These are phyloP conservation scores for Oophaga pumilio DNA, from an alignment of 2,113 vertebrate genomes.

Conservation along the genomic window DNA sequence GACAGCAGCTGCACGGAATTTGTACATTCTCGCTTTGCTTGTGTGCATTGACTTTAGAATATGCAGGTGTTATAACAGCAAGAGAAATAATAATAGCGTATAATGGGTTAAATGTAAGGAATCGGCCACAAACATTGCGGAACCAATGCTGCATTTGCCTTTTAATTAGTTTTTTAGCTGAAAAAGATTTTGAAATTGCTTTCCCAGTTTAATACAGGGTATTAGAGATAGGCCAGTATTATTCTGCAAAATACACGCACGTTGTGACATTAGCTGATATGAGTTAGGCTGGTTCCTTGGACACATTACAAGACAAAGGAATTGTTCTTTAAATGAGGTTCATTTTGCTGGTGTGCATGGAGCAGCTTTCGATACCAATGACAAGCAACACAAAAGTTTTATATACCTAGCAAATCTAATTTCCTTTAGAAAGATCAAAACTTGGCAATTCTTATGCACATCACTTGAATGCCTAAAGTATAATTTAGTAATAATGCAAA, in stretches of 20 bases:
- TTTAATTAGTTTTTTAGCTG: too few relatives aligned
- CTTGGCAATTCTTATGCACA: constrained; percentile 44
- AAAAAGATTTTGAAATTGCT: too few relatives aligned
- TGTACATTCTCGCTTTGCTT: too few relatives aligned
- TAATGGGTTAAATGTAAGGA: too few relatives aligned
- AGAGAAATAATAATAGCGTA: too few relatives aligned
- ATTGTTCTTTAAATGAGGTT: not conserved
- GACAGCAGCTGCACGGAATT: too few relatives aligned
- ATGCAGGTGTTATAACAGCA: too few relatives aligned
- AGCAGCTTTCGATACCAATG: constrained; percentile 69
- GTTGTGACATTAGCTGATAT: not conserved
- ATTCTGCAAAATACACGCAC: not conserved
- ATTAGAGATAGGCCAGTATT: not conserved
- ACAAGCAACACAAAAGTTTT: constrained; percentile 45
- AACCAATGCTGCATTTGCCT: not conserved
- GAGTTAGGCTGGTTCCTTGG: not conserved
- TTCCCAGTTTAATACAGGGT: not conserved
- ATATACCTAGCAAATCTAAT: constrained; percentile 44
- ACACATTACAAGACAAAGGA: not conserved
- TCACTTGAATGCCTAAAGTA: constrained; percentile 38
- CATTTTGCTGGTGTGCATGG: constrained; percentile 69
- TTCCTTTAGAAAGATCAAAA: constrained; percentile 43
- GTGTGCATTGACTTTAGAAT: too few relatives aligned
- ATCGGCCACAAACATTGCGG: not conserved
- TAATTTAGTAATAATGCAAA: constrained; percentile 19